These are phyloP conservation scores for Leptodactylus fallax DNA, from an alignment of 2,797 vertebrate genomes.

Conservation along the genomic window DNA sequence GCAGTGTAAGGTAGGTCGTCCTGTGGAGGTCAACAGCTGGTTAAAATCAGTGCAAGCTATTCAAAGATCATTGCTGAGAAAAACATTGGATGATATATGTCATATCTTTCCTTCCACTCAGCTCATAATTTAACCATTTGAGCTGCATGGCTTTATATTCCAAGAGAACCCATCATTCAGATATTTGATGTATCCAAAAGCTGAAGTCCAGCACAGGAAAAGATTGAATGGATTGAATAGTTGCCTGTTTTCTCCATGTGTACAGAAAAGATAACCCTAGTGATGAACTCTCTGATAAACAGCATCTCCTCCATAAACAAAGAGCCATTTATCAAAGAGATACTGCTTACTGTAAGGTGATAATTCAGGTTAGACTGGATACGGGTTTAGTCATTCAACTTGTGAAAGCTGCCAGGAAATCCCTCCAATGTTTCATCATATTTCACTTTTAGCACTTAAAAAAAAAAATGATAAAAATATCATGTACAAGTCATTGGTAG, in stretches of 20 bases:
- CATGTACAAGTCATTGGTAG: not conserved
- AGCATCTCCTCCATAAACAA: constrained; percentile 23
- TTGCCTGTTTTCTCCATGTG: not conserved
- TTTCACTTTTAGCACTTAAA: not conserved
- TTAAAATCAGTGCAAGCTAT: constrained; percentile 37
- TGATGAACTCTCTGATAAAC: constrained; percentile 42
- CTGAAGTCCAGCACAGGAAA: not conserved
- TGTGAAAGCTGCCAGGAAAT: not conserved
- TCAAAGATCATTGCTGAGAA: not conserved
- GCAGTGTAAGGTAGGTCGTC: not conserved
- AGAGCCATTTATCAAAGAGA: constrained; percentile 9
- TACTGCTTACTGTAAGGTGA: constrained; percentile 24
- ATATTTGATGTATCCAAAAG: constrained; percentile 26
- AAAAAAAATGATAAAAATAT: not conserved
- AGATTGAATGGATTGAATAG: not conserved
- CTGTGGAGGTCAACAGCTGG: constrained; percentile 19
- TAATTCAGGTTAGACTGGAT: not conserved
- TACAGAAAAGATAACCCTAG: constrained; percentile 40
- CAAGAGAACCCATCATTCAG: constrained; percentile 39
- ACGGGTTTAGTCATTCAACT: not conserved
- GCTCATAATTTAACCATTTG: constrained; percentile 33
- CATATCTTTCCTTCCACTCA: constrained; percentile 16
- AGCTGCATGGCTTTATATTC: constrained; percentile 6
- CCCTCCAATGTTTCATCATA: not conserved
- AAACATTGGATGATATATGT: constrained; percentile 43